Evolutionary conservation across 2,888 invertebrate species (phyloP).

Genomic region (Meghimatium bilineatum): DNA sequence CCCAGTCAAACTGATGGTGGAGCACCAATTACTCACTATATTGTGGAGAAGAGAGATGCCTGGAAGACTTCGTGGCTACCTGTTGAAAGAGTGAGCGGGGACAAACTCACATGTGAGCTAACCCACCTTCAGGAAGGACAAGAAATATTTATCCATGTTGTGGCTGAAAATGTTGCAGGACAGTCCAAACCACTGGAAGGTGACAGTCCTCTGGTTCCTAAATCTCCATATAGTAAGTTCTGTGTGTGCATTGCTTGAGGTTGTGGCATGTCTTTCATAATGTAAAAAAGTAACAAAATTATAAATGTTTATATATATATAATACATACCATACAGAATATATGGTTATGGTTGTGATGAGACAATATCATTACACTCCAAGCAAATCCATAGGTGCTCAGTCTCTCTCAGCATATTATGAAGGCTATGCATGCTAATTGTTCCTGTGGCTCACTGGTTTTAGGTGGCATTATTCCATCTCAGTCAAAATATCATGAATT

Average conservation of each 20-base stretch:
- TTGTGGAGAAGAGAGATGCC: constrained; percentile 86
- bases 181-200: constrained; percentile 83
- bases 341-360: neutral
- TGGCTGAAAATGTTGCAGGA: constrained; percentile 90
- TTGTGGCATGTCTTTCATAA: neutral
- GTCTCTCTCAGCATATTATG: too few relatives aligned
- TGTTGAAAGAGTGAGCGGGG: constrained; percentile 59
- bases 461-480: too few relatives aligned
- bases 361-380: neutral
- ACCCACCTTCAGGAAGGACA: constrained; percentile 85
- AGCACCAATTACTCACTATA: constrained; percentile 86
- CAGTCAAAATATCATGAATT: too few relatives aligned
- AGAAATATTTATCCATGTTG: constrained; percentile 90
- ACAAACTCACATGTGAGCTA: constrained; percentile 61
- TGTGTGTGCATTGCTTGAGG: neutral
- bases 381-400: too few relatives aligned
- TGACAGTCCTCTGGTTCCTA: constrained; percentile 64
- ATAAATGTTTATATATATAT: neutral
- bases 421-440: too few relatives aligned
- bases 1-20: constrained; percentile 84
- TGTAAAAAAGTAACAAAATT: neutral
- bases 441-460: too few relatives aligned
- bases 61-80: constrained; percentile 65
- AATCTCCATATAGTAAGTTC: constrained; percentile 71
- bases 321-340: too few relatives aligned